Base-by-base conservation (phyloP, 2,888 invertebrate genomes). In the Lacanobia wlatinum region DNA sequence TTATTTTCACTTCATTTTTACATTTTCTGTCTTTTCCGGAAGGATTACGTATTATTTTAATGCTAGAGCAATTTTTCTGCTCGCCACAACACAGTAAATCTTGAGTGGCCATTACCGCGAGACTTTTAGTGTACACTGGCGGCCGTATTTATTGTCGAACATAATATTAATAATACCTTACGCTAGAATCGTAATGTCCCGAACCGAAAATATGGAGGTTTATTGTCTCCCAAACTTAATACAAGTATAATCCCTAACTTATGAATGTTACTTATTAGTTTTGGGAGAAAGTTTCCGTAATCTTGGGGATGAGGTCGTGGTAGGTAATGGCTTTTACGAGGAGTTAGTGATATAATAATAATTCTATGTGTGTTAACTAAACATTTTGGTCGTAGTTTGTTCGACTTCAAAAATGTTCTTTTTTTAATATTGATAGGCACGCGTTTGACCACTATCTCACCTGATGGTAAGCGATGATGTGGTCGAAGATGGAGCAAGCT, bases 181-280 rank as follows among this genome's bases (percentile, higher is more conserved):
- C 14, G 46, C 52, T 34, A 64, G 46, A 23, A 68, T 65, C 16
- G 40, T 69, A 62, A 78, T 78, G 34, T 50, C 12, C 21, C 18
- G 14, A 73, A 40, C 55, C 21, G 48, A 66, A 79, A 79, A 70
- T 75, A 79, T 52, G 34, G 28, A 50, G 34, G 48, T 53, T 43
- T 70, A 67, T 78, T 78, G 68, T 68, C 61, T 69, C 53, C 7
- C 46, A 34, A 61, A 75, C 46, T 75, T 67, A 63, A 68, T 79
- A 62, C n/a, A 55, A 68, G 61, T 62, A 28, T 58, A 59, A 78
- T 76, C n/a, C n/a, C n/a, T 46, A 50, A 65, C 72, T 63, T 75
- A 80, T 68, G 69, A 52, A 71, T 62, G 56, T 76, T 76, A 70
- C 70, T 67, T 67, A 80, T 70, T 75, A 78, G 59, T 80, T 78